Conservation (phyloP, 2,888 invertebrate species). For the Tetanocera ferruginea region DNA sequence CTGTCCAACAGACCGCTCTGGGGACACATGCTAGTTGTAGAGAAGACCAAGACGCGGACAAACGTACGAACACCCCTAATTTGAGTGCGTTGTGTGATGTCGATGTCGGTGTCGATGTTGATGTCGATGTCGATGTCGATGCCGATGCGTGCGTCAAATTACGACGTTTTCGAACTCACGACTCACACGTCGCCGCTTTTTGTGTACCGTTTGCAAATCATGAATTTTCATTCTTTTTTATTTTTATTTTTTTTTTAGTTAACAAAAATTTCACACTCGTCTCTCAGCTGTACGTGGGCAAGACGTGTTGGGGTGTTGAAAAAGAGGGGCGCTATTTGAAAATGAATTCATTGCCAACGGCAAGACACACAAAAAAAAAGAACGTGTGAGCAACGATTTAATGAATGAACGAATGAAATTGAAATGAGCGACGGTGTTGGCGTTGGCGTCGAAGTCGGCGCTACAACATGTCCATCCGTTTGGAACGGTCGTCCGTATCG, state of each 20-base stretch:
- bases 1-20: constrained; percentile 27
- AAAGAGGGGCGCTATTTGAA: constrained; percentile 36
- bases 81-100: constrained; percentile 43
- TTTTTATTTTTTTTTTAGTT: neutral
- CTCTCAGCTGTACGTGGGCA: neutral
- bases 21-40: constrained; percentile 31
- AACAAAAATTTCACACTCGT: constrained; percentile 18
- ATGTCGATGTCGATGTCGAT: neutral
- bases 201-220: constrained; percentile 39
- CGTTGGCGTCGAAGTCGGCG: constrained; percentile 45
- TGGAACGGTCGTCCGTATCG: constrained; percentile 31
- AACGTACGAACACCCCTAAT: constrained; percentile 38
- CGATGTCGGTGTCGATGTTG: neutral
- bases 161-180: constrained; percentile 20
- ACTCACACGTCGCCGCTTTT: constrained; percentile 41
- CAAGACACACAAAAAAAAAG: constrained; percentile 6
- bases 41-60: constrained; percentile 38
- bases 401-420: constrained; percentile 53
- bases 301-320: constrained; percentile 8
- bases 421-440: constrained; percentile 32
- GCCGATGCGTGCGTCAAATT: constrained; percentile 45
- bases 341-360: constrained; percentile 42
- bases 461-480: constrained; percentile 39
- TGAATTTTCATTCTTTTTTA: constrained; percentile 27
- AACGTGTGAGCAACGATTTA: constrained; percentile 42